These are phyloP conservation scores for Tragelaphus eurycerus DNA, from an alignment of 2,797 vertebrate species.

Conservation along the genomic window DNA sequence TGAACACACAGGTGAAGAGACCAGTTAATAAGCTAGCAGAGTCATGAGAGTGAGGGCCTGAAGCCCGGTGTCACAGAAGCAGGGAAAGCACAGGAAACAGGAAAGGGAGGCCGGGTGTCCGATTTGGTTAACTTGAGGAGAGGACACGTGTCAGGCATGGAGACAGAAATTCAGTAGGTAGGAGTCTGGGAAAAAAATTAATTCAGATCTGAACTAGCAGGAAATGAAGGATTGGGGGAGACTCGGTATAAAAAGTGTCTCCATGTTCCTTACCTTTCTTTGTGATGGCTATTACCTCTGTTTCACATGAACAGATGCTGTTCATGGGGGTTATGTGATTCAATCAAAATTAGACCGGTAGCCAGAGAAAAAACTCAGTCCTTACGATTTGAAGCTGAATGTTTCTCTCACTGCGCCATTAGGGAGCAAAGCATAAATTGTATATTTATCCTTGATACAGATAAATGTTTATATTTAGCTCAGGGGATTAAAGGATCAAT, in stretches of 20 bases:
- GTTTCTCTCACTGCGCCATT: not conserved
- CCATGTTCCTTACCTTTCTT: not conserved
- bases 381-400: not conserved
- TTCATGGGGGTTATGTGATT: not conserved
- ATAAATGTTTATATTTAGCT: not conserved
- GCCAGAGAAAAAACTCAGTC: not conserved
- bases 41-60: not conserved
- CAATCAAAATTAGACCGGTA: not conserved
- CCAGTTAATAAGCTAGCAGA: not conserved
- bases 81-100: accelerated
- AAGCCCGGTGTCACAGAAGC: not conserved
- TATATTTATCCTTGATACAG: not conserved
- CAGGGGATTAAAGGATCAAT: not conserved
- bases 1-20: not conserved
- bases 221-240: not conserved
- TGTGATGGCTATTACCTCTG: not conserved
- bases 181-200: not conserved
- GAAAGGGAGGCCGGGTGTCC: not conserved
- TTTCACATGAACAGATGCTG: not conserved
- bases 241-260: not conserved
- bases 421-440: not conserved
- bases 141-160: not conserved
- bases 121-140: not conserved
- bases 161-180: not conserved
- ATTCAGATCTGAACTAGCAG: not conserved